Conservation (phyloP, 2,888 invertebrate genomes). For the Spilosoma lubricipeda region DNA sequence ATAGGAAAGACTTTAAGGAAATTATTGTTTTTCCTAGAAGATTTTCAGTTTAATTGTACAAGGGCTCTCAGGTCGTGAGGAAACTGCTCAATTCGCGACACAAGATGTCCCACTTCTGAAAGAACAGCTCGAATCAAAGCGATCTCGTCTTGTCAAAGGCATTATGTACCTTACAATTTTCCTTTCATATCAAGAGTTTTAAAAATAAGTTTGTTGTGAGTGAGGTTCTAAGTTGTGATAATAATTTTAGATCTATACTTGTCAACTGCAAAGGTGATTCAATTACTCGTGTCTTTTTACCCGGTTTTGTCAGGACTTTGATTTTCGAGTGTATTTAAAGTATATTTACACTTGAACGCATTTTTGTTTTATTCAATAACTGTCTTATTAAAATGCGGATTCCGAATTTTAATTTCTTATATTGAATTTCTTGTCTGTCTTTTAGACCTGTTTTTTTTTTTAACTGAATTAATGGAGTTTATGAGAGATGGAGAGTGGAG, state of each 20-base stretch:
- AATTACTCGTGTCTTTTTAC: no score
- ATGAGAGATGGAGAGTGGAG: no score
- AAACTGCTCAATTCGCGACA: conserved; percentile 12
- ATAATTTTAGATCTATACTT: not conserved
- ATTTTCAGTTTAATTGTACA: conserved; percentile 4
- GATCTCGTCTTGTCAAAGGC: conserved; percentile 6
- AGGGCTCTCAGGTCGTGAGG: not conserved
- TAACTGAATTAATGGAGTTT: no score
- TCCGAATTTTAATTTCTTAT: no score
- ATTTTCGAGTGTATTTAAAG: no score
- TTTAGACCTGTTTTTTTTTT: no score
- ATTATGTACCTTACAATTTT: not conserved
- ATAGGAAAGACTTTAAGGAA: not conserved
- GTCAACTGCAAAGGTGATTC: not conserved
- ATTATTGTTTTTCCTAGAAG: not conserved
- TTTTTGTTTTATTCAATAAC: no score
- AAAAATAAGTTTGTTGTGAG: not conserved
- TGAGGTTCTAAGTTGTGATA: not conserved
- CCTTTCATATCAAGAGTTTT: not conserved
- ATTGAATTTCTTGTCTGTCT: no score
- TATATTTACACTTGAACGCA: no score
- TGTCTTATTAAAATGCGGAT: no score
- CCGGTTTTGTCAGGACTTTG: no score
- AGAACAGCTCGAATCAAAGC: conserved; percentile 35
- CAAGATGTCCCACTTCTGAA: conserved; percentile 14